Percentiles rank a stretch among this genome's conserved stretches.
Conservation (phyloP, 2,797 vertebrate genomes). For the Brachyrhaphis roseni region DNA sequence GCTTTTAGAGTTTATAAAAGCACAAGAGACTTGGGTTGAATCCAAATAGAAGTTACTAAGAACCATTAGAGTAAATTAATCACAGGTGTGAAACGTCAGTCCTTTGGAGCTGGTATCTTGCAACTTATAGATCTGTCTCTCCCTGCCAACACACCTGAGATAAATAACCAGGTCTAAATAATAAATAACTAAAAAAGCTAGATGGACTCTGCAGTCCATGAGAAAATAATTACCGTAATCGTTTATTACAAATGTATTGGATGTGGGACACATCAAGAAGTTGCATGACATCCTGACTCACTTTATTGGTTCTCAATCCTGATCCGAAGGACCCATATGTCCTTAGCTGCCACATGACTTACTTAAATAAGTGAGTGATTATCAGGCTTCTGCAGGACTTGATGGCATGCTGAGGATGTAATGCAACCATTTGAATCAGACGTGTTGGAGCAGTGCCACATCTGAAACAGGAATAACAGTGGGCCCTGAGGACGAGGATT, state of each 20-base stretch:
- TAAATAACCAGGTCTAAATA: not conserved
- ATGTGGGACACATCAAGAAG: not conserved
- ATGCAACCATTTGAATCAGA: not conserved
- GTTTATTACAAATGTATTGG: not conserved
- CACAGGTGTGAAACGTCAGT: not conserved
- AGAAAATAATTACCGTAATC: not conserved
- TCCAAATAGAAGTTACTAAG: not conserved
- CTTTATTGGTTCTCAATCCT: not conserved
- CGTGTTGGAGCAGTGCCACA: not conserved
- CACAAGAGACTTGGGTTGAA: not conserved
- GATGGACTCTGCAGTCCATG: not conserved
- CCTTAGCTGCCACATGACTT: not conserved
- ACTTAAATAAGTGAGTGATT: not conserved
- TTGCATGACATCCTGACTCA: not conserved
- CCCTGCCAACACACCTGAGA: not conserved
- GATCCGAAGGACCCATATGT: not conserved
- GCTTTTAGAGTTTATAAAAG: not conserved
- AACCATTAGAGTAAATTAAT: not conserved
- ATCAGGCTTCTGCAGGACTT: not conserved
- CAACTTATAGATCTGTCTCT: not conserved
- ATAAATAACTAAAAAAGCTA: not conserved
- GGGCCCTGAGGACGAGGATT: not conserved
- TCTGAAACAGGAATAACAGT: not conserved
- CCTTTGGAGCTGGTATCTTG: too few species aligned
- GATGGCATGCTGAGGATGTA: not conserved